Base-by-base conservation (phyloP, 30 jellyfish, hydroid and myxozoan genomes). In the Cassiopea andromeda region DNA sequence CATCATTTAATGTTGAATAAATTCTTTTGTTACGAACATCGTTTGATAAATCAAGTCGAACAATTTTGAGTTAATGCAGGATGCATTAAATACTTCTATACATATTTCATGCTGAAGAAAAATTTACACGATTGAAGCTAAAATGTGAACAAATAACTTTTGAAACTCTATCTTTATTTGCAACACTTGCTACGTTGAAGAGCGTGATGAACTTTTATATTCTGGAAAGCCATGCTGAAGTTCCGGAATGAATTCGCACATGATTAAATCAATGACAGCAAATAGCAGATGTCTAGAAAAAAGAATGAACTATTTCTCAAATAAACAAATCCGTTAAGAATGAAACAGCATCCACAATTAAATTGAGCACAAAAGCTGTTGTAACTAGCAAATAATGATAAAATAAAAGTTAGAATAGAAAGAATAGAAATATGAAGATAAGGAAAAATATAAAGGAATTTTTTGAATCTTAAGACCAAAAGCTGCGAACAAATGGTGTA, bases 201-300 rank as follows among this genome's bases (percentile, higher is more conserved):
- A 17, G 1, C 19, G 17, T 5, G 90, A 69, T 47, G 82, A 74
- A 43, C 7, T 17, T 67, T 69, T 87, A n/a, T 87, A 87, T 60
- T 64, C 60, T 43, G 82, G 83, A 75, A 82, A 90, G 7, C 94
- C 97, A 57, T 49, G 47, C 70, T 80, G 94, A 18, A 85, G 85
- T 73, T 95, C 99, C 2, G 99, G 99, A 1, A 91, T 87, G 68
- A 95, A 91, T 71, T 95, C 99, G 18, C 81, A 57, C 78, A 95
- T 47, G 43, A 95, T 71, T 46, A 95, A 10, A 46, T 95, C 99
- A 60, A 95, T 47, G 13, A 97, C 99, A 69, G 98, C 97, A 46
- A 91, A 95, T 68, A 95, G 88, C 59, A 95, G 82, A 75, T 95
- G 99, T 74, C 99, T 95, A 82, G 46, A 94, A 89, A 0, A 44